Conservation (phyloP, 1,140 invertebrate genomes). For the Drosophila orosa region DNA sequence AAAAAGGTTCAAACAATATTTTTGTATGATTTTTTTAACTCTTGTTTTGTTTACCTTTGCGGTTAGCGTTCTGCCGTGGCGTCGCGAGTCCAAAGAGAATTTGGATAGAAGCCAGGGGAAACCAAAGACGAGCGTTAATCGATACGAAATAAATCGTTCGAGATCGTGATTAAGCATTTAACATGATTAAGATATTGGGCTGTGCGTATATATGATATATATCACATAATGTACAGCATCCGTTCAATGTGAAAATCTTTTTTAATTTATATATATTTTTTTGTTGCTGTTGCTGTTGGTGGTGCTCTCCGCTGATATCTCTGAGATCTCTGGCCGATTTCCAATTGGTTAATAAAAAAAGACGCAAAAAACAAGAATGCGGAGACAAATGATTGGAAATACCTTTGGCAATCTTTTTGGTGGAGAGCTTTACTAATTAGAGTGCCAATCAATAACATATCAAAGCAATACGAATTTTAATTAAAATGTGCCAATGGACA, state of each 20-base stretch:
- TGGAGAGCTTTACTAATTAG: conserved; percentile 36
- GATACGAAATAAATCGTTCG: conserved; percentile 65
- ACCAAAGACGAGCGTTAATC: conserved; percentile 58
- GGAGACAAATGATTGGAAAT: conserved; percentile 34
- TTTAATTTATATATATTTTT: background rate
- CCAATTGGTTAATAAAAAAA: conserved; percentile 21
- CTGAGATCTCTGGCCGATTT: conserved; percentile 21
- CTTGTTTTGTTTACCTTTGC: conserved; percentile 51
- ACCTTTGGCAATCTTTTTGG: conserved; percentile 27
- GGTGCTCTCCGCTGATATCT: background rate
- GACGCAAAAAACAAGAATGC: conserved; percentile 29
- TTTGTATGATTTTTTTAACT: conserved; percentile 20
- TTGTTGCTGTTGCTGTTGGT: background rate
- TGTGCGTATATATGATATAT: conserved; percentile 64
- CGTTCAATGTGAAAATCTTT: conserved; percentile 45
- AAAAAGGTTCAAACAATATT: conserved; percentile 17
- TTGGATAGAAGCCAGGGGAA: conserved; percentile 4
- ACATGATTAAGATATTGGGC: conserved; percentile 72
- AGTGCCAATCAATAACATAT: conserved; percentile 47
- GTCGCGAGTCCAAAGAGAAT: conserved; percentile 31
- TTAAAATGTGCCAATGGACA: conserved; percentile 11
- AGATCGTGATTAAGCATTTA: conserved; percentile 72
- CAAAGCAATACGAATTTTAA: conserved; percentile 10
- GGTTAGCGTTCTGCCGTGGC: conserved; percentile 54
- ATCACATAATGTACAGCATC: conserved; percentile 56